Evolutionary conservation across 92 coral and sea anemone genomes (phyloP), one percentile per base, ranked within the genome.

Genomic region (Epizoanthus fatuus): DNA sequence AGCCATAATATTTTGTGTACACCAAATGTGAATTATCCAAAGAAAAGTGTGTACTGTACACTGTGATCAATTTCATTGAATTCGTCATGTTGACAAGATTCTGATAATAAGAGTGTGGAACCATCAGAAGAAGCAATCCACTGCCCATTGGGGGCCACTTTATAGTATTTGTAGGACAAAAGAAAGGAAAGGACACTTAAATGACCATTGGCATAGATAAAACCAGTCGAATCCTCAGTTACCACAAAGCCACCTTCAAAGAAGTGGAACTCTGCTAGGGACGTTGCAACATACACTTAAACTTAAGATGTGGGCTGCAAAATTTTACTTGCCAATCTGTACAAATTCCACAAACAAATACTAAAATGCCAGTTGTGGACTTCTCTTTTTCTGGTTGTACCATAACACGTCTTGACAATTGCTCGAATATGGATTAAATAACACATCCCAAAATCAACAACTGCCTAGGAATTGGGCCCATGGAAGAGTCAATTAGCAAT

Each of bases 131-230:
- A 29, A 29, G 69, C 69, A 22, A 64, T 64, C 44, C 69, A 64
- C 2, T 8, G 69, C 19, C 69, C 69, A 64, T 64, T 64, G 14
- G 69, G 39, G 42, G 69, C 22, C 20, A 64, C 69, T 64, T 35
- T 29, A 64, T 0, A 29, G 42, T 40, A 5, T 7, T 0, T 29
- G 44, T 22, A 12, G 42, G 1, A 2, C 4, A 20, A 64, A 64
- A 40, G 69, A 25, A 64, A 40, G 32, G 42, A 32, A 64, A 64
- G 0, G 42, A 29, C 3, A 40, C 69, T 14, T 14, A 64, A 29
- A 64, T 40, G 4, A 64, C 9, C 69, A 64, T 5, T 32, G 42
- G n/a, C 7, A 40, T 1, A 64, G 7, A 64, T 1, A 0, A 64
- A 22, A 64, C 32, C 32, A 29, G 3, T n/a, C 5, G 16, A 64